A percentile compares a stretch with the other conserved stretches of the same genome.
phyloP scores from a whole-genome alignment of 2,113 vertebrate genomes.

The Rhinopomastus cyanomelas region DNA sequence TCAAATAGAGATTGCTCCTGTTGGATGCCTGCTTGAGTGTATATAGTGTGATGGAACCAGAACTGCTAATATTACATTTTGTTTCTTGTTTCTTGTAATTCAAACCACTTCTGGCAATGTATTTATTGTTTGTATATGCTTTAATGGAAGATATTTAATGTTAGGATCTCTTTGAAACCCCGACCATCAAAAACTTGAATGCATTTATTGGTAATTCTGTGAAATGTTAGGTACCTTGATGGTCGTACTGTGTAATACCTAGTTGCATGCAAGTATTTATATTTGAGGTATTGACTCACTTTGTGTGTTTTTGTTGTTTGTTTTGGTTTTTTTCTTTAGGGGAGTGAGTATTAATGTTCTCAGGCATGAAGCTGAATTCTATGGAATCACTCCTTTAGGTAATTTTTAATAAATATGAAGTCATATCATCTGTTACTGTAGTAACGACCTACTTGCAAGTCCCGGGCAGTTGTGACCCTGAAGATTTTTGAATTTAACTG shows the following conservation, averaged over 20 bases:
- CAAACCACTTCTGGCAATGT: not conserved
- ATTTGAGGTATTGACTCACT: not conserved
- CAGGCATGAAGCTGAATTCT: conserved; percentile 97
- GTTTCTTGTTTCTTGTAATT: not conserved
- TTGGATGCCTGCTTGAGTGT: not conserved
- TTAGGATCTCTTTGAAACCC: not conserved
- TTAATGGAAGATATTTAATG: not conserved
- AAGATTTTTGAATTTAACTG: not conserved
- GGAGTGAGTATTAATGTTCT: conserved; percentile 95
- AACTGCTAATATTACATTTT: not conserved
- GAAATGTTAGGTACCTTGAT: not conserved
- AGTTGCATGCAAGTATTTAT: not conserved
- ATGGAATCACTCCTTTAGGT: conserved; percentile 98
- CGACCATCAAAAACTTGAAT: not conserved
- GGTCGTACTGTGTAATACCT: not conserved
- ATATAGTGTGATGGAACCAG: not conserved
- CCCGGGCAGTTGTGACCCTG: not conserved
- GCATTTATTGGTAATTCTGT: not conserved
- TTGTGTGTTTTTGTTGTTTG: not conserved
- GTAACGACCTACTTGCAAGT: not conserved
- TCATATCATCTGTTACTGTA: not conserved
- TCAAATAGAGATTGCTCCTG: not conserved
- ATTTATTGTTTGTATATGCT: not conserved
- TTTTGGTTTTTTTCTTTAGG: conserved; percentile 67
- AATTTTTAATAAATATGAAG: not conserved